Evolutionary conservation across 2,113 vertebrate genomes (phyloP).

Genomic region (Neodon shergylaensis): DNA sequence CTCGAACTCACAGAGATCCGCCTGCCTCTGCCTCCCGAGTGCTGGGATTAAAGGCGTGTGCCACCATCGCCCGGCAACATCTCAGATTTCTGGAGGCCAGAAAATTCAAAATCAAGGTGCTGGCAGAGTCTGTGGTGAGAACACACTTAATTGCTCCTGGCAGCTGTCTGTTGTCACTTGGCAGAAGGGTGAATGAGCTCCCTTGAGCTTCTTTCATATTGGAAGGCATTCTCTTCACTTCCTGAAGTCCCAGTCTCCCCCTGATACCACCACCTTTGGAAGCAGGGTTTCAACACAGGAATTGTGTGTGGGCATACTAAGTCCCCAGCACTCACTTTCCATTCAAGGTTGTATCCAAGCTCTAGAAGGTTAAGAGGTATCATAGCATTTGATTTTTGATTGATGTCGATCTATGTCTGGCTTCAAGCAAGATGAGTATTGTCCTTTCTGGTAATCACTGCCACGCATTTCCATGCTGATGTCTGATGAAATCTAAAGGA

Average conservation of each 20-base stretch:
- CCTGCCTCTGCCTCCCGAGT: too few relatives aligned
- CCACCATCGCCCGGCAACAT: too few relatives aligned
- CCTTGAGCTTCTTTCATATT: neutral
- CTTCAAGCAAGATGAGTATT: neutral
- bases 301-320: neutral
- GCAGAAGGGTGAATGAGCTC: neutral
- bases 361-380: neutral
- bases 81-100: neutral
- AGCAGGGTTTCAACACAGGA: neutral
- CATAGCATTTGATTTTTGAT: neutral
- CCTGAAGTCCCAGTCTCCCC: neutral
- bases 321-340: neutral
- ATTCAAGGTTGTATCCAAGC: neutral
- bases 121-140: neutral
- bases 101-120: neutral
- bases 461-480: neutral
- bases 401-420: neutral
- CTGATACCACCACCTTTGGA: neutral
- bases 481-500: neutral
- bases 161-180: neutral
- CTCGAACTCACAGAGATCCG: too few relatives aligned
- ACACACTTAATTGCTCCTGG: neutral
- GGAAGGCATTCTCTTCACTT: neutral
- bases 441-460: neutral
- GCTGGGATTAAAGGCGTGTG: too few relatives aligned